A percentile compares a stretch with the other conserved stretches of the same genome.
phyloP scores from a whole-genome alignment of 30 jellyfish, hydroid and myxozoan genomes.

The Clytia hemisphaerica region DNA sequence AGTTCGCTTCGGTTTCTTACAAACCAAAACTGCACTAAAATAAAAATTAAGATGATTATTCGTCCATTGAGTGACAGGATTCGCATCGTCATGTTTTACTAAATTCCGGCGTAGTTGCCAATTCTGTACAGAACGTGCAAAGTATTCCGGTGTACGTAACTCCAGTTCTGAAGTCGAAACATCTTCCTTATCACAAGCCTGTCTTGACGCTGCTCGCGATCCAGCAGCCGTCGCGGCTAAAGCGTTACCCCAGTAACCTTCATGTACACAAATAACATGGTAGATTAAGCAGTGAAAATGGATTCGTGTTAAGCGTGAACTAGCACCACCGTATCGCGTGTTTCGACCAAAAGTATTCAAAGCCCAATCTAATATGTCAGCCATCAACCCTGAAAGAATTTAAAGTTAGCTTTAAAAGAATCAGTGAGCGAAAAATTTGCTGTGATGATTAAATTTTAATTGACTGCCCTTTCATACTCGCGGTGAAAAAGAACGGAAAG shows the following conservation, averaged over 20 bases:
- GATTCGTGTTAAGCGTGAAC: constrained; percentile 68
- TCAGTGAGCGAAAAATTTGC: too few species aligned
- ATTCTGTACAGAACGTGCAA: constrained; percentile 73
- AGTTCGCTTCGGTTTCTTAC: constrained; percentile 74
- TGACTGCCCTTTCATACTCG: too few species aligned
- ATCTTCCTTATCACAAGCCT: constrained; percentile 75
- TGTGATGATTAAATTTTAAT: too few species aligned
- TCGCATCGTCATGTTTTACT: constrained; percentile 77
- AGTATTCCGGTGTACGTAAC: constrained; percentile 69
- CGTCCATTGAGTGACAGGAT: constrained; percentile 76
- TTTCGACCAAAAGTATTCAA: constrained; percentile 49
- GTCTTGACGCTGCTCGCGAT: constrained; percentile 71
- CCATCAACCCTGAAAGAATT: constrained; percentile 56
- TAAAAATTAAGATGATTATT: constrained; percentile 46
- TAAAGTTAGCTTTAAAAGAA: too few species aligned
- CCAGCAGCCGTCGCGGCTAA: constrained; percentile 94
- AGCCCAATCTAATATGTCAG: constrained; percentile 65
- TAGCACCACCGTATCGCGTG: constrained; percentile 18
- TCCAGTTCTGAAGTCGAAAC: constrained; percentile 49
- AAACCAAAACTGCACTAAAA: constrained; percentile 81
- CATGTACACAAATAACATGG: constrained; percentile 63
- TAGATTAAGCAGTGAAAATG: constrained; percentile 76
- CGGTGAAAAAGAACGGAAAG: too few species aligned
- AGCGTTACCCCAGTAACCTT: constrained; percentile 55
- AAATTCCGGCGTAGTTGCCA: constrained; percentile 73